Evolutionary conservation across 2,888 invertebrate species (phyloP).

Genomic region (Cynaeus angustus): DNA sequence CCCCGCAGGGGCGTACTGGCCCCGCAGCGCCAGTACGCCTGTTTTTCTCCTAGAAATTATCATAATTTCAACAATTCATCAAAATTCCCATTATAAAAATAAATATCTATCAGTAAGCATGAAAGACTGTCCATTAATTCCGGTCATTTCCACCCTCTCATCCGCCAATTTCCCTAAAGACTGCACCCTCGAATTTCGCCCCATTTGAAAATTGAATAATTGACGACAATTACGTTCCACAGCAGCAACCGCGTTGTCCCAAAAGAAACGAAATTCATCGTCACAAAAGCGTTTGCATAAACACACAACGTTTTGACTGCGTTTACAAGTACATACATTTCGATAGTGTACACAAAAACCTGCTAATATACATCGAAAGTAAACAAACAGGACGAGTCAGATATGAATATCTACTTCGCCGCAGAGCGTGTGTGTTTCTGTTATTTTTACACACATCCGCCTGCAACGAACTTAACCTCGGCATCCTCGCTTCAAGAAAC

Average conservation of each 20-base stretch:
- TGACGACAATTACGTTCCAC: conserved; percentile 4
- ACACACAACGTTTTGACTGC: conserved; percentile 15
- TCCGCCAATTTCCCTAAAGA: conserved; percentile 17
- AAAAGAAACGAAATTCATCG: neutral
- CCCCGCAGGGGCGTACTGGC: too few species aligned
- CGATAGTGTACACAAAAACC: conserved; percentile 31
- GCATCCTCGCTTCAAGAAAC: conserved; percentile 21
- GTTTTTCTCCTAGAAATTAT: neutral
- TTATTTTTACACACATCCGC: conserved; percentile 36
- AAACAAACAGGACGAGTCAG: conserved; percentile 31
- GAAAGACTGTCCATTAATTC: neutral
- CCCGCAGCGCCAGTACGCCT: too few species aligned
- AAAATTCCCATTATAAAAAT: neutral
- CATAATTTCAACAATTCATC: neutral
- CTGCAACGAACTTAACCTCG: conserved; percentile 24
- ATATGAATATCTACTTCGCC: conserved; percentile 35
- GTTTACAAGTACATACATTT: conserved; percentile 37
- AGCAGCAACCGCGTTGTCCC: neutral
- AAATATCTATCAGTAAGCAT: neutral
- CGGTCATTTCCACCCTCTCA: neutral
- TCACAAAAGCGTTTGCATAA: conserved; percentile 3
- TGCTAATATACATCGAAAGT: conserved; percentile 37
- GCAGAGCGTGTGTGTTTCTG: conserved; percentile 12
- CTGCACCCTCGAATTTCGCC: conserved; percentile 2
- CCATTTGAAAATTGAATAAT: conserved; percentile 17